Evolutionary conservation across 2,113 vertebrate genomes (phyloP).

Genomic region (Sphyrna mokarran): DNA sequence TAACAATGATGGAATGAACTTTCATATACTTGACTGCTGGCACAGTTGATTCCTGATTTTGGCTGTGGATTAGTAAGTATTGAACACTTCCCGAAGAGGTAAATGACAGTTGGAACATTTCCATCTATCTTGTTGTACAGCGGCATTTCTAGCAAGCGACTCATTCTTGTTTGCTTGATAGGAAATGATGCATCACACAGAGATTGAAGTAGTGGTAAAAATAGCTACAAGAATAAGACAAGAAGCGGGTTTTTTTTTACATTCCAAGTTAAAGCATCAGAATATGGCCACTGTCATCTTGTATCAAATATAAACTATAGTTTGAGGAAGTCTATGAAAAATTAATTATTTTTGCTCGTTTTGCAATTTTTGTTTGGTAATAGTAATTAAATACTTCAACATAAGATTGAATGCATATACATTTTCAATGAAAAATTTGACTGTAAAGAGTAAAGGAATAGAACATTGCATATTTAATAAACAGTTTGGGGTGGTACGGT

Average conservation of each 20-base stretch:
- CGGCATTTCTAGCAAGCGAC: not conserved
- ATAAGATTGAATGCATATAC: not conserved
- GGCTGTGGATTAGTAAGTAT: not conserved
- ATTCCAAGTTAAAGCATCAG: not conserved
- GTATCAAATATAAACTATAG: not conserved
- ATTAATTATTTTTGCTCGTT: not conserved
- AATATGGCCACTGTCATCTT: not conserved
- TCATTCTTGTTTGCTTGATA: not conserved
- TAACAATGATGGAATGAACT: not conserved
- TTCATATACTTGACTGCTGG: not conserved
- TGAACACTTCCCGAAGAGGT: not conserved
- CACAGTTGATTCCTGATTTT: not conserved
- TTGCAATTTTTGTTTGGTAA: not conserved
- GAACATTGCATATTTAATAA: not conserved
- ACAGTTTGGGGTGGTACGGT: not conserved
- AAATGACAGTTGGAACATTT: not conserved
- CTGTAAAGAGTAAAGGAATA: not conserved
- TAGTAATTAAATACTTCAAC: not conserved
- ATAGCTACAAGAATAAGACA: not conserved
- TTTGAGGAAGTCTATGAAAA: not conserved
- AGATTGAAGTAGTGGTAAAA: not conserved
- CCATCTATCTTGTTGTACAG: not conserved
- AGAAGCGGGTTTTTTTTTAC: not conserved
- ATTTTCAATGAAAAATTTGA: not conserved
- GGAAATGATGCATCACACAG: not conserved